Evolutionary conservation across 1,140 invertebrate species (phyloP), one percentile per base, ranked within the genome.

Genomic region (Odontomachus brunneus): DNA sequence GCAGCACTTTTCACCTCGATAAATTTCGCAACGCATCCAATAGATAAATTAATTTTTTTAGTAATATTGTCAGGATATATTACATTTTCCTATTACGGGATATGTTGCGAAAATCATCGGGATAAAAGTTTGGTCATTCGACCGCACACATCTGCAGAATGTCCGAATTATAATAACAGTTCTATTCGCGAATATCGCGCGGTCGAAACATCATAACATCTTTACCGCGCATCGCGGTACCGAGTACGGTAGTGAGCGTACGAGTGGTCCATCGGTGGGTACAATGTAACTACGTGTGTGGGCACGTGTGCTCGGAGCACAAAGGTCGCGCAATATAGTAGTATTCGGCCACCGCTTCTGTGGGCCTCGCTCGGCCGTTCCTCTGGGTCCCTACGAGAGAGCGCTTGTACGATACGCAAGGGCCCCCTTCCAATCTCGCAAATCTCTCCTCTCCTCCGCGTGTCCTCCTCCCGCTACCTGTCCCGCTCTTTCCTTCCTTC

Each of bases 281-380:
- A 72, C 67, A 69, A 51, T 65, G 82, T 76, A 83, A 78, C 90
- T 62, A 85, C 88, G 86, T 91, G 88, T 90, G 91, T 89, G 90
- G 90, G 86, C 87, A 90, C 88, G 89, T 86, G 91, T 88, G 84
- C 89, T 84, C 82, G 89, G 90, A 89, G 91, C 89, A 88, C 80
- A 92, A 89, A 92, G 91, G 91, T 92, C 91, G 90, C 88, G 84
- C 86, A 88, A 91, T 92, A 91, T 90, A 89, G 90, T 83, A 89
- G 83, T 74, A 90, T 91, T 90, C 85, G 89, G 86, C 85, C 88
- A 89, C 84, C 60, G 89, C 85, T 91, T 91, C 89, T 55, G 72
- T 65, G 71, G 60, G 69, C n/a, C 33, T 49, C n/a, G 38, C n/a
- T 44, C 84, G 57, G 29, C 63, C 33, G 60, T 81, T 63, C 55